phyloP scores from a whole-genome alignment of 2,113 vertebrate species.

The Eupsittula cactorum region DNA sequence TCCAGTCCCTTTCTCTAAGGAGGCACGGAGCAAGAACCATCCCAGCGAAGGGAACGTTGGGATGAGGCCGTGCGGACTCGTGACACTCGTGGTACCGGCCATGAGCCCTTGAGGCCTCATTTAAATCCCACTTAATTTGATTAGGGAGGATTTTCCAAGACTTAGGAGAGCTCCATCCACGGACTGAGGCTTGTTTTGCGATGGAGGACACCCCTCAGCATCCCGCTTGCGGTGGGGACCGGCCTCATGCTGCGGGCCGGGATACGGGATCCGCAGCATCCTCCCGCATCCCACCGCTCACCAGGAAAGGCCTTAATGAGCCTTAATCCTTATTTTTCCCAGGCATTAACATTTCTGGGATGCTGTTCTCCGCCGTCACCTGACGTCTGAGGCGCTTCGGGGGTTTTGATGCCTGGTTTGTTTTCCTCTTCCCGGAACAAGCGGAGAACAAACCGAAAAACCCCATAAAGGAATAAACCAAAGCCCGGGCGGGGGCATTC shows the following conservation, averaged over 20 bases:
- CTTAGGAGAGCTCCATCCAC: fast-evolving
- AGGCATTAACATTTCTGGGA: background rate
- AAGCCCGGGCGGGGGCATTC: background rate
- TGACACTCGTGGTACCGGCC: background rate
- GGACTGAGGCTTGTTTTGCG: background rate
- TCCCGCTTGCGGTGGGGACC: fast-evolving
- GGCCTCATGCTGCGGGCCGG: background rate
- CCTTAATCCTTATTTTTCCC: background rate
- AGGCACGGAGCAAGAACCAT: fast-evolving
- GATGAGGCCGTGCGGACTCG: background rate
- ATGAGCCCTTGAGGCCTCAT: background rate
- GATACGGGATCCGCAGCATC: fast-evolving
- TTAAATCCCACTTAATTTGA: background rate
- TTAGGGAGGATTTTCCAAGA: background rate
- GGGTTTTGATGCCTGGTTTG: background rate
- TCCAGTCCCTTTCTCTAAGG: background rate
- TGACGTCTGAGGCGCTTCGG: background rate
- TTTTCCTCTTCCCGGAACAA: slow-evolving; percentile 8
- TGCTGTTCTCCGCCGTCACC: background rate
- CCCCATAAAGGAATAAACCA: background rate
- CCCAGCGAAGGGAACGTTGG: background rate
- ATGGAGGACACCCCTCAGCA: background rate
- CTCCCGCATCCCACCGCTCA: fast-evolving
- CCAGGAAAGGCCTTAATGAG: background rate
- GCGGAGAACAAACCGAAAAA: background rate